A percentile compares a stretch with the other conserved stretches of the same genome.
phyloP scores from a whole-genome alignment of 2,888 invertebrate genomes.

The Polydrusus tereticollis region DNA sequence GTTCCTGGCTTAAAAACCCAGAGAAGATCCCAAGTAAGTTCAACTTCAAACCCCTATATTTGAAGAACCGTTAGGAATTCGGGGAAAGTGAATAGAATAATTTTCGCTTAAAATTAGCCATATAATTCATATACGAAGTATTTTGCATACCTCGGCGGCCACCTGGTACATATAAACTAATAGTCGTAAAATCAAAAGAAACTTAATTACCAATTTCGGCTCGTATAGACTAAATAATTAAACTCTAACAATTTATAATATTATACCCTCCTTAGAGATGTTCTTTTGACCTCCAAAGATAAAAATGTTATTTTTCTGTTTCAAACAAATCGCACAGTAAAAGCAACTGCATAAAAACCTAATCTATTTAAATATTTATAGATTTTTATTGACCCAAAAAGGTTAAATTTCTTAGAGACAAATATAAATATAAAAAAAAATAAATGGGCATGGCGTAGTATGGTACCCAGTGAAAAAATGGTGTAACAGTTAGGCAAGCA shows the following conservation, averaged over 20 bases:
- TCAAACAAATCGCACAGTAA: background rate
- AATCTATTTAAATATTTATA: slow-evolving; percentile 42
- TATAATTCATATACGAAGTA: too few relatives aligned
- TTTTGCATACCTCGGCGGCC: too few relatives aligned
- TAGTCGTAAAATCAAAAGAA: too few relatives aligned
- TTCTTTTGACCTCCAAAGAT: slow-evolving; percentile 42
- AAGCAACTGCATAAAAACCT: slow-evolving; percentile 28
- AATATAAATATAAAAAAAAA: background rate
- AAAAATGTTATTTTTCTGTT: slow-evolving; percentile 37
- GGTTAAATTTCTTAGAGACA: slow-evolving; percentile 40
- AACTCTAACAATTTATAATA: slow-evolving; percentile 15
- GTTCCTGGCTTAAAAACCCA: too few relatives aligned
- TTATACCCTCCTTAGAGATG: slow-evolving; percentile 37
- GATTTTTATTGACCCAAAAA: slow-evolving; percentile 34
- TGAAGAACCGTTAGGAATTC: too few relatives aligned
- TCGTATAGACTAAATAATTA: slow-evolving; percentile 11
- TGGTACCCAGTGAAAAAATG: background rate
- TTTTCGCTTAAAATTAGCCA: too few relatives aligned
- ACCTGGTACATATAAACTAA: too few relatives aligned
- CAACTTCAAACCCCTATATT: too few relatives aligned
- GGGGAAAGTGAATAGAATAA: too few relatives aligned
- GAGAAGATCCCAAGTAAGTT: too few relatives aligned
- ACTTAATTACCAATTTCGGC: background rate
- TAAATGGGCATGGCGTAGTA: background rate
- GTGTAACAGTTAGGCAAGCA: background rate